These are phyloP conservation scores for Oasisia sp. DNA, from an alignment of 2,888 invertebrate species.

Conservation along the genomic window DNA sequence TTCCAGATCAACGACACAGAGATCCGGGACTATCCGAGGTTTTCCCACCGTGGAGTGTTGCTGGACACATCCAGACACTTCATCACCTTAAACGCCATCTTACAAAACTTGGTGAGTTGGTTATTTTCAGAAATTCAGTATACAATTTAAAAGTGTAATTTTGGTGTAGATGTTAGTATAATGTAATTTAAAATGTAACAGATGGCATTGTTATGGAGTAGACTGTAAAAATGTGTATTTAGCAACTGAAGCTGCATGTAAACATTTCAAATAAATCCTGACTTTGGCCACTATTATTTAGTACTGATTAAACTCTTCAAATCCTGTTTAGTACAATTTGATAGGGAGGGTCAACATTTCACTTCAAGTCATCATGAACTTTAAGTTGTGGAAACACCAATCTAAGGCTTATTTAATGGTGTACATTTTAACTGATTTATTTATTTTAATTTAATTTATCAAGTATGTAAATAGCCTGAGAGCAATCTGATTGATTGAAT, in stretches of 20 bases:
- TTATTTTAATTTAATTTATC: no score
- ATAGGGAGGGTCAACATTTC: neutral
- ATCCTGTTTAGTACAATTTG: neutral
- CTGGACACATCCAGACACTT: conserved; percentile 90
- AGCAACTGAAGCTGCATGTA: no score
- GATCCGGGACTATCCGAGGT: conserved; percentile 82
- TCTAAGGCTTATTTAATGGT: no score
- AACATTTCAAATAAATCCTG: no score
- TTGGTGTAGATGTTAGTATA: neutral
- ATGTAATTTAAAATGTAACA: neutral
- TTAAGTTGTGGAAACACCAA: no score
- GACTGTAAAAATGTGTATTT: no score
- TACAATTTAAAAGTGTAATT: neutral
- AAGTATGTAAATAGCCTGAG: no score
- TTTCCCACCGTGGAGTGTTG: conserved; percentile 83
- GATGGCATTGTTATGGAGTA: no score
- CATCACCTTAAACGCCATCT: conserved; percentile 76
- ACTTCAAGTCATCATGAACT: neutral
- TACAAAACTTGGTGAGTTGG: conserved; percentile 72
- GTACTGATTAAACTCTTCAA: neutral
- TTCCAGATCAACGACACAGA: conserved; percentile 72
- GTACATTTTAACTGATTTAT: no score
- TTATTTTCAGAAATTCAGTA: neutral
- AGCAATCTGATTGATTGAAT: no score
- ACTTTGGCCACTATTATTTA: neutral